These are phyloP conservation scores for Apis mellifera DNA, from an alignment of 1,140 invertebrate species.

Conservation along the genomic window Amel_HAv3.1 CM009933.2:6175501-6176000, in stretches of 20 bases:
- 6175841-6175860: conserved; percentile 90
- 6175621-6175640: conserved; percentile 84
- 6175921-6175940: conserved; percentile 93
- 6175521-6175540: conserved; percentile 93
- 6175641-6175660: no score
- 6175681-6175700: no score
- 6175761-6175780: no score
- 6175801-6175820: conserved; percentile 87
- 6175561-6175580: conserved; percentile 92
- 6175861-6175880: conserved; percentile 89
- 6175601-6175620: conserved; percentile 91
- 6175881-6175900: conserved; percentile 94
- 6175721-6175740: neutral
- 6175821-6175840: conserved; percentile 86
- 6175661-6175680: no score
- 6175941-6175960: conserved; percentile 95
- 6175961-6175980: conserved; percentile 92
- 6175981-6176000: conserved; percentile 92
- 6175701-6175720: neutral
- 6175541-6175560: conserved; percentile 88
- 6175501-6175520: conserved; percentile 90
- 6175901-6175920: conserved; percentile 91
- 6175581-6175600: conserved; percentile 92
- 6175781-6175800: conserved; percentile 84
- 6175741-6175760: conserved; percentile 57